Percentiles rank a stretch among this genome's conserved stretches.
These are phyloP conservation scores for Pyrrhosoma nymphula DNA, from an alignment of 2,888 invertebrate species.

Conservation along the genomic window DNA sequence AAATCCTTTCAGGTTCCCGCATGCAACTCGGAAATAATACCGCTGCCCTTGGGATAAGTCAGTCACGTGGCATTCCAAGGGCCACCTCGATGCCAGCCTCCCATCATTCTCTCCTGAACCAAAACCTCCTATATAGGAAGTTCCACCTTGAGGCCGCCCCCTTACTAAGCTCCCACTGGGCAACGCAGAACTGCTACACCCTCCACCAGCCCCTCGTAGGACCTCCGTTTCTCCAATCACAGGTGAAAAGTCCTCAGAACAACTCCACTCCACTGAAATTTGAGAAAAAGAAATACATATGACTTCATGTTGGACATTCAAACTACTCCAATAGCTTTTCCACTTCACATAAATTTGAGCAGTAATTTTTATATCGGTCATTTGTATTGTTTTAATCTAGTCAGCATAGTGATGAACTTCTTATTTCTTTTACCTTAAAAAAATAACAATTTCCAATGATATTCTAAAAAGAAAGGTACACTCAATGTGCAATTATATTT, in stretches of 20 bases:
- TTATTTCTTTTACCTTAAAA: too few relatives aligned
- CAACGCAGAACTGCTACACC: not conserved
- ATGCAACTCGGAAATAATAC: conserved; percentile 94
- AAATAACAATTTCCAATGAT: too few relatives aligned
- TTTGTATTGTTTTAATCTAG: too few relatives aligned
- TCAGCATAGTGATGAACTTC: too few relatives aligned
- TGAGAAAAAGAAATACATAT: conserved; percentile 63
- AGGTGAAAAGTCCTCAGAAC: conserved; percentile 89
- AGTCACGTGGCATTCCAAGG: conserved; percentile 82
- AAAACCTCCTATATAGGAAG: conserved; percentile 53
- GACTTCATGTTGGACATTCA: too few relatives aligned
- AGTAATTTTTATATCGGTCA: too few relatives aligned
- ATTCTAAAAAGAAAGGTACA: too few relatives aligned
- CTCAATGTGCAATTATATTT: too few relatives aligned
- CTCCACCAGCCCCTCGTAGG: conserved; percentile 72
- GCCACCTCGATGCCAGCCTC: conserved; percentile 76
- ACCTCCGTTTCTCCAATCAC: conserved; percentile 90
- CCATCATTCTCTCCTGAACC: conserved; percentile 78
- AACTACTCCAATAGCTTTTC: too few relatives aligned
- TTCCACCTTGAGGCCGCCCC: conserved; percentile 29
- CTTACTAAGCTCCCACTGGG: conserved; percentile 32
- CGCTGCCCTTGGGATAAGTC: conserved; percentile 91
- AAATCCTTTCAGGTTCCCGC: conserved; percentile 96
- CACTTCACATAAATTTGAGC: too few relatives aligned
- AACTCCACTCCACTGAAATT: conserved; percentile 94